A percentile compares a stretch with the other conserved stretches of the same genome.
Evolutionary conservation across 35 echinoderm and acorn worm species (phyloP).

Genomic region (Strongylocentrotus purpuratus): DNA sequence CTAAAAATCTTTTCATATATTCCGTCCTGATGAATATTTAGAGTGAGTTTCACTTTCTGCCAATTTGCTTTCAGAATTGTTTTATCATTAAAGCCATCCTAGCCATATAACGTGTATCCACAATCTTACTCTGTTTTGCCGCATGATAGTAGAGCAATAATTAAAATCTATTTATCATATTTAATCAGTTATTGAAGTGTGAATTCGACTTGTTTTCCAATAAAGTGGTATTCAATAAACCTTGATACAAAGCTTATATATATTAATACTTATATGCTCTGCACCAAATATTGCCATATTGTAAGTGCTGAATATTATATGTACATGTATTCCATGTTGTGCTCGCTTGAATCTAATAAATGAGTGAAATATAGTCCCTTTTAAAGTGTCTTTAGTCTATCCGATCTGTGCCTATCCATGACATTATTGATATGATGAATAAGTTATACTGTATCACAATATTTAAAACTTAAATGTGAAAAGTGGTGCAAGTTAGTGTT

Average conservation of each 20-base stretch:
- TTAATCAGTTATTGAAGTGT: not conserved
- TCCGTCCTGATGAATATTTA: not conserved
- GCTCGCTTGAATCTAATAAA: not conserved
- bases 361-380: not conserved
- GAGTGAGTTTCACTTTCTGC: not conserved
- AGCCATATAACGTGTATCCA: not conserved
- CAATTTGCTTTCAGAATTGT: not conserved
- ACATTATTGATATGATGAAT: no score
- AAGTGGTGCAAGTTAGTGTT: no score
- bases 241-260: conserved; percentile 2
- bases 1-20: not conserved
- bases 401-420: no score
- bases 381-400: not conserved
- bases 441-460: no score
- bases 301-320: not conserved
- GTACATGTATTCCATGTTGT: not conserved
- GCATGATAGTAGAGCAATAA: not conserved
- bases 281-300: not conserved
- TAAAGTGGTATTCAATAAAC: not conserved
- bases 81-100: not conserved
- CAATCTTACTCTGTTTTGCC: not conserved
- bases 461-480: no score
- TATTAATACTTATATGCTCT: not conserved
- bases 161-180: not conserved
- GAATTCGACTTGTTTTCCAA: not conserved